Percentiles rank a stretch among this genome's conserved stretches.
phyloP scores from a whole-genome alignment of 1,140 invertebrate species.

The Listronotus bonariensis region DNA sequence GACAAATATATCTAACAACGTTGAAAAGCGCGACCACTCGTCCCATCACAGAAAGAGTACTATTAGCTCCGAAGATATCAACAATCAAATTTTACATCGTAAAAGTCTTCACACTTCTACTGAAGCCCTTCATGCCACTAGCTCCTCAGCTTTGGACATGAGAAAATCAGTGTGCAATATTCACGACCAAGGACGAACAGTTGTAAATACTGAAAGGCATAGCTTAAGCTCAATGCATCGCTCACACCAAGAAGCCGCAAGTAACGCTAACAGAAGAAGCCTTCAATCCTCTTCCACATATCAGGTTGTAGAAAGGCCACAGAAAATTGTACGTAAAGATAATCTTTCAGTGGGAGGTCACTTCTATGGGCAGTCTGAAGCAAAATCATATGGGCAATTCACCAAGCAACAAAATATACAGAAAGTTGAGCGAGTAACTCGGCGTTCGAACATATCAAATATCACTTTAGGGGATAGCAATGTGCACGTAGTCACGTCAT shows the following conservation, averaged over 20 bases:
- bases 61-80: conserved; percentile 71
- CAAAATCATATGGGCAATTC: conserved; percentile 70
- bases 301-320: conserved; percentile 59
- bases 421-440: conserved; percentile 61
- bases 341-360: conserved; percentile 71
- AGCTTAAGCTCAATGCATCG: conserved; percentile 78
- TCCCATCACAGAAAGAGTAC: conserved; percentile 69
- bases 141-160: conserved; percentile 76
- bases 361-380: conserved; percentile 70
- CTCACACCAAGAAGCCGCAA: conserved; percentile 57
- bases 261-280: conserved; percentile 48
- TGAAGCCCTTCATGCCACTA: conserved; percentile 57
- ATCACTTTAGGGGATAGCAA: conserved; percentile 71
- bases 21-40: conserved; percentile 24
- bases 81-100: conserved; percentile 76
- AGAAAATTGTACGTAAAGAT: conserved; percentile 63
- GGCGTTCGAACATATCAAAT: conserved; percentile 69
- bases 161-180: conserved; percentile 78
- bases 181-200: conserved; percentile 68
- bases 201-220: conserved; percentile 69
- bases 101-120: conserved; percentile 65
- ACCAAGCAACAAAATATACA: conserved; percentile 59
- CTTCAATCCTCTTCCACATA: conserved; percentile 54
- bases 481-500: conserved; percentile 63
- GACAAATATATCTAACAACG: conserved; percentile 26